phyloP scores from a whole-genome alignment of 2,888 invertebrate genomes.

The Alloplasta piceator region DNA sequence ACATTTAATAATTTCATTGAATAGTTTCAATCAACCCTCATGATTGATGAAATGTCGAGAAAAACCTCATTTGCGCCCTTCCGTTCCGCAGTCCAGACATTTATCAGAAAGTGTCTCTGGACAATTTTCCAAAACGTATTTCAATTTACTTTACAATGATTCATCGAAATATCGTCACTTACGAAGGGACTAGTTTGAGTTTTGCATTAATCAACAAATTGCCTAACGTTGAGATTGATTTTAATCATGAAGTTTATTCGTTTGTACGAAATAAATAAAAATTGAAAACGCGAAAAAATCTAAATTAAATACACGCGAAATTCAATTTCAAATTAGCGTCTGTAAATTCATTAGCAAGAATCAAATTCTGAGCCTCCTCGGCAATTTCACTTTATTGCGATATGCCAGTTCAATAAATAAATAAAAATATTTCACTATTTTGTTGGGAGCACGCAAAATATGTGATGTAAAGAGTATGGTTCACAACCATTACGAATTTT shows the following conservation, averaged over 20 bases:
- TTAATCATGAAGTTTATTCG: background rate
- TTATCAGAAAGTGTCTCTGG: slow-evolving; percentile 22
- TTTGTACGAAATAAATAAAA: background rate
- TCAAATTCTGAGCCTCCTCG: background rate
- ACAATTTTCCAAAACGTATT: slow-evolving; percentile 31
- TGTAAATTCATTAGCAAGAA: background rate
- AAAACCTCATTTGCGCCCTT: slow-evolving; percentile 32
- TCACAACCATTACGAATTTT: slow-evolving; percentile 17
- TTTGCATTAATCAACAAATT: slow-evolving; percentile 43
- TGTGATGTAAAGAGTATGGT: slow-evolving; percentile 37
- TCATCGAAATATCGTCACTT: slow-evolving; percentile 18
- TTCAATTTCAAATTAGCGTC: background rate
- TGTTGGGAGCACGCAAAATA: background rate
- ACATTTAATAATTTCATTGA: slow-evolving; percentile 52
- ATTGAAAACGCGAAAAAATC: too few relatives aligned
- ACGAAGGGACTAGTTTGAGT: slow-evolving; percentile 48
- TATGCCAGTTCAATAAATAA: background rate
- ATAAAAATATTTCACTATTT: background rate
- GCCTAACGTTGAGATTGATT: background rate
- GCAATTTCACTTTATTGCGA: background rate
- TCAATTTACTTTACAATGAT: slow-evolving; percentile 21
- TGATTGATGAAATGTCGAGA: slow-evolving; percentile 33
- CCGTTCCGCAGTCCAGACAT: slow-evolving; percentile 13
- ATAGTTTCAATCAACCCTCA: slow-evolving; percentile 45
- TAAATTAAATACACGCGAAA: background rate